Percentiles rank a stretch among this genome's conserved stretches.
Conservation (phyloP, 2,113 vertebrate species). For the Polypterus senegalus region DNA sequence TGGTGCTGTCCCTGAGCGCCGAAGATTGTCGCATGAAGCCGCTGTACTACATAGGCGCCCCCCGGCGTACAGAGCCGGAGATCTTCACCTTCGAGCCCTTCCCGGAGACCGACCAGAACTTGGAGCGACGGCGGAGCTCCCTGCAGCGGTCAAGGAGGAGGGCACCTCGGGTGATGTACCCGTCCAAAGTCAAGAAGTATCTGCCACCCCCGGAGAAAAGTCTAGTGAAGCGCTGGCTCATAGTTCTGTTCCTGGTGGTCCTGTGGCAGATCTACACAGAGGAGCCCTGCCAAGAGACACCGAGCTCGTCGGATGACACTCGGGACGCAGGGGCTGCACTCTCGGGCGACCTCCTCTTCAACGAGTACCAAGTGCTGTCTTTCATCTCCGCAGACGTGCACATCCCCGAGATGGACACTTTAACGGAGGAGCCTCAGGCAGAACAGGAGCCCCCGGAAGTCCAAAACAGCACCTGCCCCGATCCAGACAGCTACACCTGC, state of each 20-base stretch:
- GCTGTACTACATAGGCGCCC: conserved; percentile 18
- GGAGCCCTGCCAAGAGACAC: conserved; percentile 32
- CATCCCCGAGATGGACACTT: conserved; percentile 15
- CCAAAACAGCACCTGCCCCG: no score
- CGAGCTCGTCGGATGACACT: conserved; percentile 3
- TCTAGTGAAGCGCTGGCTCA: conserved; percentile 48
- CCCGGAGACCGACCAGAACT: conserved; percentile 21
- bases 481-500: no score
- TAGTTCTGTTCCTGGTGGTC: conserved; percentile 49
- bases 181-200: conserved; percentile 52
- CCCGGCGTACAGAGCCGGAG: conserved; percentile 46
- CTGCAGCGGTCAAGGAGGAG: conserved; percentile 36
- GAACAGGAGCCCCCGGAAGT: not conserved
- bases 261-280: conserved; percentile 59
- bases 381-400: conserved; percentile 35
- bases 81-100: conserved; percentile 53
- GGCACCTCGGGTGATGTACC: conserved; percentile 53
- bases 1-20: conserved; percentile 25
- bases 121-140: conserved; percentile 18
- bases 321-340: conserved; percentile 8
- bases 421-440: conserved; percentile 4
- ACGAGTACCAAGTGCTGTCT: conserved; percentile 27
- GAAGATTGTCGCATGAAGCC: conserved; percentile 1
- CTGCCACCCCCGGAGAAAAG: conserved; percentile 50
- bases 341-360: conserved; percentile 8